A percentile compares a stretch with the other conserved stretches of the same genome.
These are phyloP conservation scores for Plagodis pulveraria DNA, from an alignment of 2,888 invertebrate species.

Conservation along the genomic window DNA sequence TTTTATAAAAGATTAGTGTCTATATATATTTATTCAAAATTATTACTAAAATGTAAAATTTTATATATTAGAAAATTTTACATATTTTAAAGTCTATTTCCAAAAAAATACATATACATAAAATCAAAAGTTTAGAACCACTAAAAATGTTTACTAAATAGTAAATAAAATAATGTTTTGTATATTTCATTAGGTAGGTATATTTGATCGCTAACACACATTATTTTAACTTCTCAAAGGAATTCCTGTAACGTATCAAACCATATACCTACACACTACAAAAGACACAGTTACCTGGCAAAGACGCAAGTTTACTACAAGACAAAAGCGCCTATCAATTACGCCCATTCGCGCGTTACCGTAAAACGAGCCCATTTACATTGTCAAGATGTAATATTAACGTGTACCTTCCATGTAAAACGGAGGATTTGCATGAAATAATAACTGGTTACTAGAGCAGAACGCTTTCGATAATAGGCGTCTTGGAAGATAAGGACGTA, in stretches of 20 bases:
- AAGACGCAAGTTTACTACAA: conserved; percentile 20
- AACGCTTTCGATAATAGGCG: conserved; percentile 14
- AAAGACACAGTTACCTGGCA: conserved; percentile 1
- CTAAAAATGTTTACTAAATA: too few species aligned
- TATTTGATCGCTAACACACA: too few species aligned
- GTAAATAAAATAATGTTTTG: too few species aligned
- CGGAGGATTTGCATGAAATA: conserved; percentile 26
- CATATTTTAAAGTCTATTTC: too few species aligned
- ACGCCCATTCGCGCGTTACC: conserved; percentile 16
- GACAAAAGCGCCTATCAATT: conserved; percentile 22
- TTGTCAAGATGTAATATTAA: conserved; percentile 13
- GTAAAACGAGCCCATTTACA: conserved; percentile 25
- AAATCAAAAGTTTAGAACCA: too few species aligned
- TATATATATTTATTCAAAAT: too few species aligned
- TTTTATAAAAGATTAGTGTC: too few species aligned
- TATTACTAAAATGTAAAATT: too few species aligned
- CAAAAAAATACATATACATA: too few species aligned
- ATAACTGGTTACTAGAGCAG: conserved; percentile 17
- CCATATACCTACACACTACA: neutral
- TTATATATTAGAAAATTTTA: too few species aligned
- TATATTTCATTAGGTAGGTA: too few species aligned
- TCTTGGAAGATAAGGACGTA: conserved; percentile 10
- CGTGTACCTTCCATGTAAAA: conserved; percentile 15
- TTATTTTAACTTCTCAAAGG: neutral
- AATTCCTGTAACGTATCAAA: neutral